Base-by-base conservation (phyloP, 2,113 vertebrate genomes). In the Enhydra lutris region DNA sequence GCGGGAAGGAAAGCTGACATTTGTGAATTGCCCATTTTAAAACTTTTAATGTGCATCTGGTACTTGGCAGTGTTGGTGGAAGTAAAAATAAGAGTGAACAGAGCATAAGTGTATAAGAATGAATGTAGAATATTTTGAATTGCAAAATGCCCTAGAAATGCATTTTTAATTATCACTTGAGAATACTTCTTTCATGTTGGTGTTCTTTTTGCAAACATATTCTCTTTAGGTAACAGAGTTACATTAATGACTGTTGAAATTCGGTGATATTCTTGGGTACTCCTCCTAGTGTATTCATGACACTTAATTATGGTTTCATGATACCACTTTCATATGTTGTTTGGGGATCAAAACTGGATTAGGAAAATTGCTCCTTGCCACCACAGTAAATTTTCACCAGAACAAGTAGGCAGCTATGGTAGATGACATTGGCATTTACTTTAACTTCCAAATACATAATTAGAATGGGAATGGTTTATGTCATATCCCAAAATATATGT, bases 151-250 rank as follows among this genome's bases (percentile, higher is more conserved):
- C 89, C 92, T 97, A 97, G 78, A 98, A 98, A 98, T 95, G 81
- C 88, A 98, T 97, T 97, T 97, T 97, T 98, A 98, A 99, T 99
- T 98, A 98, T 98, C 98, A 98, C 97, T 98, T 98, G 98, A 97
- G 97, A 98, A 96, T 97, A 98, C 97, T 97, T 94, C 94, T 98
- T 98, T 97, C 97, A 98, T 78, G 74, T 63, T 89, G 89, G 89
- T 93, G 93, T 98, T 98, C 95, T 98, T 98, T 98, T 97, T 97
- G 92, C 93, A 97, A 98, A 98, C 96, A 96, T 94, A 97, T 98
- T 98, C 96, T 98, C 94, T 97, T 97, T 92, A 95, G 97, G 97
- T 98, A 98, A 98, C 74, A 94, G 94, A 98, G 86, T 97, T 96
- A 98, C 52, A 50, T 98, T 98, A 98, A 98, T 97, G 97, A 76